Percentiles rank a stretch among this genome's conserved stretches.
Evolutionary conservation across 2,797 vertebrate species (phyloP).

Genomic region (Chelon auratus): DNA sequence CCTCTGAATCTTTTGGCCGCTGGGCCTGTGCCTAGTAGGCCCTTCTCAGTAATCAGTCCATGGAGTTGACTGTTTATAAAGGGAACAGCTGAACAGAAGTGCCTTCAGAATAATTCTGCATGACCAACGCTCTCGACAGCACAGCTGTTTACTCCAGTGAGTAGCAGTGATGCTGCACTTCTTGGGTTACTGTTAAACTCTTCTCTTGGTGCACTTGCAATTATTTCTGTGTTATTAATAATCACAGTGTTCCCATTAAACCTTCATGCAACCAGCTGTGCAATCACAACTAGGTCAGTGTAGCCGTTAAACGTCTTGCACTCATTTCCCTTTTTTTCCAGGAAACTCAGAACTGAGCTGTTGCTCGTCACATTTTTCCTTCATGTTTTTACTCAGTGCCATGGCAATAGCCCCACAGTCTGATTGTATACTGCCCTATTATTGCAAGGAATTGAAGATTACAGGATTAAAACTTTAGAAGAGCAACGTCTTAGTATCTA

Average conservation of each 20-base stretch:
- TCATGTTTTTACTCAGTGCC: slow-evolving; percentile 36
- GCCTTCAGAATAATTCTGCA: slow-evolving; percentile 1
- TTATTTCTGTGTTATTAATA: slow-evolving; percentile 35
- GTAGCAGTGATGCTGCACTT: slow-evolving; percentile 35
- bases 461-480: background rate
- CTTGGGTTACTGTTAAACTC: slow-evolving; percentile 45
- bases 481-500: slow-evolving; percentile 4
- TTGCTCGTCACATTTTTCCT: slow-evolving; percentile 37
- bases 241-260: slow-evolving; percentile 27
- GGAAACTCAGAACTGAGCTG: slow-evolving; percentile 11
- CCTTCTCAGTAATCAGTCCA: background rate
- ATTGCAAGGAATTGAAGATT: slow-evolving; percentile 14
- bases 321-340: slow-evolving; percentile 3
- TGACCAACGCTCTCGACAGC: slow-evolving; percentile 9
- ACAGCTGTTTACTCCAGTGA: slow-evolving; percentile 20
- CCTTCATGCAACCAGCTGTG: slow-evolving; percentile 23
- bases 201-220: slow-evolving; percentile 45
- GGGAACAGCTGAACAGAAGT: slow-evolving; percentile 15
- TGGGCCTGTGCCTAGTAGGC: background rate
- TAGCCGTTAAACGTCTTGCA: slow-evolving; percentile 11
- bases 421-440: slow-evolving; percentile 7
- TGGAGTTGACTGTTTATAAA: slow-evolving; percentile 1
- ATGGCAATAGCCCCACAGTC: background rate
- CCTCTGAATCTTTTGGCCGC: too few relatives aligned
- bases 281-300: slow-evolving; percentile 37